Percentiles rank a stretch among this genome's conserved stretches.
phyloP scores from a whole-genome alignment of 1,140 invertebrate genomes.

The Papilio dardanus region DNA sequence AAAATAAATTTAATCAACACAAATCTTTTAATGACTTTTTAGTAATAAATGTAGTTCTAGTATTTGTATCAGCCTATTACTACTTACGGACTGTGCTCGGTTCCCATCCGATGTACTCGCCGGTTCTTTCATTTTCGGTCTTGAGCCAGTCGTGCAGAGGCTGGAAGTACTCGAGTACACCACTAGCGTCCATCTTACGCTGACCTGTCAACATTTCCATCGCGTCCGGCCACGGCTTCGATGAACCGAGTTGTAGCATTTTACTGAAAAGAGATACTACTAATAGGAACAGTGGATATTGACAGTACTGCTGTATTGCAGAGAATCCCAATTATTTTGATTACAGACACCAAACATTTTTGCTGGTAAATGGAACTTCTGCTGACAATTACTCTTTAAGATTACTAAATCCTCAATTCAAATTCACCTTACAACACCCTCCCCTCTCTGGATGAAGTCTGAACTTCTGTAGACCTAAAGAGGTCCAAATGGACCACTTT shows the following conservation, averaged over 20 bases:
- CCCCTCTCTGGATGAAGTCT: no score
- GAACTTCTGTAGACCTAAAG: no score
- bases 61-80: background rate
- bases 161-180: slow-evolving; percentile 90
- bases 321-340: no score
- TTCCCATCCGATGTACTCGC: slow-evolving; percentile 91
- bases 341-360: background rate
- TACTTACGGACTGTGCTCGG: slow-evolving; percentile 76
- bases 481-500: no score
- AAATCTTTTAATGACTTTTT: background rate
- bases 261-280: slow-evolving; percentile 54
- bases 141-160: slow-evolving; percentile 90
- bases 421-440: background rate
- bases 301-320: no score
- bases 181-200: slow-evolving; percentile 87
- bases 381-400: no score
- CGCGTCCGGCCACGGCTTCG: slow-evolving; percentile 91
- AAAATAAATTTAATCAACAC: slow-evolving; percentile 11
- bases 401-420: background rate
- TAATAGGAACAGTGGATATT: background rate
- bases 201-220: slow-evolving; percentile 91
- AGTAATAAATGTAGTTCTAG: no score
- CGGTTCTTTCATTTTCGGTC: slow-evolving; percentile 88
- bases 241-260: slow-evolving; percentile 91
- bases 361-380: background rate